A percentile compares a stretch with the other conserved stretches of the same genome.
Evolutionary conservation across 2,113 vertebrate species (phyloP).

Genomic region (Elanus axillaris): DNA sequence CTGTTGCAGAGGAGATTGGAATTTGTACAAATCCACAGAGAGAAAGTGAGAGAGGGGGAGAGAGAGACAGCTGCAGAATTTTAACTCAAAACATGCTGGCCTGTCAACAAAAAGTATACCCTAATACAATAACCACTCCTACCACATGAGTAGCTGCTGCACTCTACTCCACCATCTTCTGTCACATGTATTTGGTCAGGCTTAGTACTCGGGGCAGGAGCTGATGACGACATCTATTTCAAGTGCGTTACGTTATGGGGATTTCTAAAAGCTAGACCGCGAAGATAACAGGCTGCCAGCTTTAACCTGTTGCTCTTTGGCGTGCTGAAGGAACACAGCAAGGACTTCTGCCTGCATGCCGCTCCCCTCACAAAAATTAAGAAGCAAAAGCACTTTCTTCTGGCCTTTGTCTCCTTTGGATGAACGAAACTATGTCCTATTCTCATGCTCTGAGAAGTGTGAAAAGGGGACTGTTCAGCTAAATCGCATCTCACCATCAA

Average conservation of each 20-base stretch:
- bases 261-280: constrained; percentile 71
- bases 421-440: neutral
- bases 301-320: constrained; percentile 58
- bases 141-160: constrained; percentile 73
- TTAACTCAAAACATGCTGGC: constrained; percentile 74
- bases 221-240: constrained; percentile 84
- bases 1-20: constrained; percentile 67
- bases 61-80: constrained; percentile 77
- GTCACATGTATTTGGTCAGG: constrained; percentile 73
- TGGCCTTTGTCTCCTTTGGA: neutral
- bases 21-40: constrained; percentile 72
- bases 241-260: constrained; percentile 78
- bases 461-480: constrained; percentile 8
- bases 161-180: constrained; percentile 75
- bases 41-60: constrained; percentile 55
- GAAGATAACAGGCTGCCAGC: constrained; percentile 65
- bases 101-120: constrained; percentile 66
- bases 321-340: constrained; percentile 27
- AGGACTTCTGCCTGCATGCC: neutral
- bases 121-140: constrained; percentile 73
- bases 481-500: constrained; percentile 29
- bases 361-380: neutral
- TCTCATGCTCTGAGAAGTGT: constrained; percentile 4
- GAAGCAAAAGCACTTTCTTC: neutral
- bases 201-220: constrained; percentile 64